phyloP scores from a whole-genome alignment of 1,140 invertebrate genomes.

The Lethocerus indicus region DNA sequence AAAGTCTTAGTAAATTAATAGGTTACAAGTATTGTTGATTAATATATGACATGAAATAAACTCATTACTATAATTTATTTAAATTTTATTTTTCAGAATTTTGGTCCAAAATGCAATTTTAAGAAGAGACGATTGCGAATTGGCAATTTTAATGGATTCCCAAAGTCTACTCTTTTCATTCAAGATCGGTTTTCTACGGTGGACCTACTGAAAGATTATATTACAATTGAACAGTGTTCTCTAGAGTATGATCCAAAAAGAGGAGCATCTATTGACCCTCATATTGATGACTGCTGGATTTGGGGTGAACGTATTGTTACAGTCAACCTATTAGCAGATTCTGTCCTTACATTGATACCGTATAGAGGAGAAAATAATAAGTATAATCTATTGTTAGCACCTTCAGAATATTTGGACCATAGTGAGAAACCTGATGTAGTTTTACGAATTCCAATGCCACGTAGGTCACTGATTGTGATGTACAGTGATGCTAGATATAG shows the following conservation, averaged over 20 bases:
- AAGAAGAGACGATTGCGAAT: slow-evolving; percentile 75
- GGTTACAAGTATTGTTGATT: too few relatives aligned
- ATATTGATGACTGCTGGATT: slow-evolving; percentile 97
- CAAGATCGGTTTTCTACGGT: slow-evolving; percentile 57
- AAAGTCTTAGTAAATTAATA: too few relatives aligned
- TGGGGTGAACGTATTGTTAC: slow-evolving; percentile 97
- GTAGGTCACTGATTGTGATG: slow-evolving; percentile 68
- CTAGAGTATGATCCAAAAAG: slow-evolving; percentile 77
- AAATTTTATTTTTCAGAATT: slow-evolving; percentile 48
- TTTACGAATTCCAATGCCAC: slow-evolving; percentile 71
- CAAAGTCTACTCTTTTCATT: slow-evolving; percentile 59
- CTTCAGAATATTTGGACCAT: slow-evolving; percentile 1
- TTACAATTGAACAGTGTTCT: slow-evolving; percentile 90
- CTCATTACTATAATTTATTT: too few relatives aligned
- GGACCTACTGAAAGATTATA: slow-evolving; percentile 49
- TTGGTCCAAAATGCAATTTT: slow-evolving; percentile 96
- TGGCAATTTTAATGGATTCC: slow-evolving; percentile 76
- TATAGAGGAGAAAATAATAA: slow-evolving; percentile 32
- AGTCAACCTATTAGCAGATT: slow-evolving; percentile 69
- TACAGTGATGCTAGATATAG: slow-evolving; percentile 67
- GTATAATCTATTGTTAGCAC: slow-evolving; percentile 44
- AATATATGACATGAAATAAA: too few relatives aligned
- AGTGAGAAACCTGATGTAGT: slow-evolving; percentile 23
- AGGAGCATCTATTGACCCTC: slow-evolving; percentile 90
- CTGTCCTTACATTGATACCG: slow-evolving; percentile 65